Percentiles rank a stretch among this genome's conserved stretches.
phyloP scores from a whole-genome alignment of 2,888 invertebrate genomes.

The Plagodis pulveraria region DNA sequence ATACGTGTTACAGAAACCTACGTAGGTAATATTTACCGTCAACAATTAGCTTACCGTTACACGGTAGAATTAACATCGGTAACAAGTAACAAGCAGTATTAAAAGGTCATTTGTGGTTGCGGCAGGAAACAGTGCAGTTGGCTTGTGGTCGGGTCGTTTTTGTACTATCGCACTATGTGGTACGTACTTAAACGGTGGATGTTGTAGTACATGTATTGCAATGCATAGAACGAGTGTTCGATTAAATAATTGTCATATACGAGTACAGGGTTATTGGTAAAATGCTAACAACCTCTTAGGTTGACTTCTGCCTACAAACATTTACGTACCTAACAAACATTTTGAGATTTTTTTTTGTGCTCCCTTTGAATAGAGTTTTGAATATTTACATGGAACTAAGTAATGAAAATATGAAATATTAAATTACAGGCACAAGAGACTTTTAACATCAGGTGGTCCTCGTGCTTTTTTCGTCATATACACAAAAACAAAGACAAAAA shows the following conservation, averaged over 20 bases:
- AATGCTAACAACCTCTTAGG: too few species aligned
- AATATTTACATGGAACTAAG: too few species aligned
- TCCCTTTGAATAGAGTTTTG: too few species aligned
- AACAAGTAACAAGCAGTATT: conserved; percentile 60
- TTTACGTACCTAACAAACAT: too few species aligned
- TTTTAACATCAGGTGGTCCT: too few species aligned
- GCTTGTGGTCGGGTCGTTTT: conserved; percentile 69
- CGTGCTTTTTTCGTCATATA: too few species aligned
- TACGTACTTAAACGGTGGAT: conserved; percentile 42
- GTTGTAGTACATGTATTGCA: conserved; percentile 50
- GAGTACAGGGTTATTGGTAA: too few species aligned
- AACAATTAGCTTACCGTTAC: conserved; percentile 53
- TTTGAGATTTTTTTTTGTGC: too few species aligned
- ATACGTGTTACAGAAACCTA: conserved; percentile 35
- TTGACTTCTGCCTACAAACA: too few species aligned
- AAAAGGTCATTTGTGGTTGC: conserved; percentile 76
- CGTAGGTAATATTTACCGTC: conserved; percentile 40
- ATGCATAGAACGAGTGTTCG: conserved; percentile 38
- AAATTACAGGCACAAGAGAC: too few species aligned
- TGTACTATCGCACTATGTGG: conserved; percentile 51
- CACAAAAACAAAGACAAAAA: too few species aligned
- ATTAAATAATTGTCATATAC: conserved; percentile 41
- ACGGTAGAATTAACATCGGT: conserved; percentile 67
- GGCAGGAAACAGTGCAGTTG: conserved; percentile 71
- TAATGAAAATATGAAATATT: too few species aligned